Base-by-base conservation (phyloP, 2,797 vertebrate genomes). In the Premnoplex brunnescens region DNA sequence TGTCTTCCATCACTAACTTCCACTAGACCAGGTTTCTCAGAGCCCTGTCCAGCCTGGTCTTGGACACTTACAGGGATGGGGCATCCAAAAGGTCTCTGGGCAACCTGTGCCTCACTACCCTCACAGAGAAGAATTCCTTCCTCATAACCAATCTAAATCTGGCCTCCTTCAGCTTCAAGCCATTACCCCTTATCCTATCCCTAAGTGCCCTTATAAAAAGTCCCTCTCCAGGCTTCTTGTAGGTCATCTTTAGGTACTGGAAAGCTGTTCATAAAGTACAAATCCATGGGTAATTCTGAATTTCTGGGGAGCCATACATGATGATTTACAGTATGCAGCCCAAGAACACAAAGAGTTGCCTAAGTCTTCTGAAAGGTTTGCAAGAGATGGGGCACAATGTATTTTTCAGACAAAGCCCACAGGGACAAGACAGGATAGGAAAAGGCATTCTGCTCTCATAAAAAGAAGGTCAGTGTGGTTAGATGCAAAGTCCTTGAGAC, bases 371-470 rank as follows among this genome's bases (percentile, higher is more conserved):
- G 0, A 77, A 48, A n/a, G 14, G 12, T 63, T 34, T 63, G 5
- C 20, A 71, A 49, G 9, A 52, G 37, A 22, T 52, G 30, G 23
- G 12, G 28, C 3, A 0, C 0, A 0, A 54, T 12, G 27, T 21
- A 4, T 17, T 24, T 24, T 20, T 18, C 44, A 64, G 49, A 27
- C 28, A 69, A 62, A 89, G 16, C 63, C 63, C 4, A 0, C 22
- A 84, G 34, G 26, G 23, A 20, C 4, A 19, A 32, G 18, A 30
- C 9, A 32, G 24, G 22, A 37, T 10, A 14, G 62, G 24, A 46
- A 88, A 73, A 59, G 23, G 20, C 44, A 19, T 27, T 80, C 30
- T 66, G 23, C n/a, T 74, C 43, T 49, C 46, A 9, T 9, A 19
- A 58, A 74, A 46, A 64, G 44, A 62, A 22, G 4, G 9, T 23